phyloP scores from a whole-genome alignment of 2,797 vertebrate species.

The Xenopus petersii region DNA sequence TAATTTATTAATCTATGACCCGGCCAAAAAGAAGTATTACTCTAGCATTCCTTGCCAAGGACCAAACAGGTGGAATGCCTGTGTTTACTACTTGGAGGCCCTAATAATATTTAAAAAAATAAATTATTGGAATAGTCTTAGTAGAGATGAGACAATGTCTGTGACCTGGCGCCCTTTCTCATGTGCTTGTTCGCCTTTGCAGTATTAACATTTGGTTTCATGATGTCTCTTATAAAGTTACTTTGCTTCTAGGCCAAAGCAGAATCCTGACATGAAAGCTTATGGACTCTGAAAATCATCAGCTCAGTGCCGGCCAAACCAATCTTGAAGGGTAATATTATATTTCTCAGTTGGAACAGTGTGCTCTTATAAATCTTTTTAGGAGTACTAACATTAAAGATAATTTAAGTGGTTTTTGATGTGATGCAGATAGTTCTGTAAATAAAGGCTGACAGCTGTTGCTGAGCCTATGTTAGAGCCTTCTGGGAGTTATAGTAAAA shows the following conservation, averaged over 20 bases:
- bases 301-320: slow-evolving; percentile 4
- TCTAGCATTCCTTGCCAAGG: not conserved
- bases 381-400: too few species aligned
- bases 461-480: too few species aligned
- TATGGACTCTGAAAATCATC: slow-evolving; percentile 13
- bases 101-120: not conserved
- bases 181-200: slow-evolving; percentile 8
- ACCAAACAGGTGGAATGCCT: not conserved
- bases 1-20: not conserved
- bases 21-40: not conserved
- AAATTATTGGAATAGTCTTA: too few species aligned
- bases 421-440: too few species aligned
- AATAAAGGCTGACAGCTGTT: too few species aligned
- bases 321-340: not conserved
- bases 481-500: too few species aligned
- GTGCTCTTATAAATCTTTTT: slow-evolving; percentile 8
- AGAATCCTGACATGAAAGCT: slow-evolving; percentile 17
- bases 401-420: not conserved
- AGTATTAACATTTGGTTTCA: slow-evolving; percentile 7
- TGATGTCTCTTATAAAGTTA: too few species aligned
- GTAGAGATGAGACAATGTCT: slow-evolving; percentile 9
- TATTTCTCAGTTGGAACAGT: slow-evolving; percentile 8
- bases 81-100: not conserved
- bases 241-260: slow-evolving; percentile 21
- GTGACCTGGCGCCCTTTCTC: slow-evolving; percentile 10